Conservation (phyloP, 2,113 vertebrate genomes). For the Alaudala cheleensis region DNA sequence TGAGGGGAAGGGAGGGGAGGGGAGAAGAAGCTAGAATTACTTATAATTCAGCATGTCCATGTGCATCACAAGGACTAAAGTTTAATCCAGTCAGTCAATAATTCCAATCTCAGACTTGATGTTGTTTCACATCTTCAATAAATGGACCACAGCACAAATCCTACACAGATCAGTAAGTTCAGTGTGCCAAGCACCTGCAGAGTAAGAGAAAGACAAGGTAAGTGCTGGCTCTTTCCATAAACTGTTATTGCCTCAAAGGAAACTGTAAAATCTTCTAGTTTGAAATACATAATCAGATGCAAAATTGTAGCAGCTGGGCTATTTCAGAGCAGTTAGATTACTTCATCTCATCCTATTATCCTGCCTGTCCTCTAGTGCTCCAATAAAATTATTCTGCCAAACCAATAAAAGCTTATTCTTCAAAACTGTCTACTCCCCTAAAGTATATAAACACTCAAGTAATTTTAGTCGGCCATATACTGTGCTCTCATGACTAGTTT, state of each 20-base stretch:
- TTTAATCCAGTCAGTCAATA: slow-evolving; percentile 43
- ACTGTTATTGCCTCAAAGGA: neutral
- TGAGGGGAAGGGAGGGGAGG: slow-evolving; percentile 23
- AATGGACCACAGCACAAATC: slow-evolving; percentile 3
- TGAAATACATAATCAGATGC: slow-evolving; percentile 3
- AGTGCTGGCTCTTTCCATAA: neutral
- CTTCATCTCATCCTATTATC: slow-evolving; percentile 12
- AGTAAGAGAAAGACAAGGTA: slow-evolving; percentile 28
- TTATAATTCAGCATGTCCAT: slow-evolving; percentile 67
- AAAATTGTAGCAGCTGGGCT: slow-evolving; percentile 27
- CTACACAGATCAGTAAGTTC: slow-evolving; percentile 31
- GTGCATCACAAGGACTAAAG: slow-evolving; percentile 57
- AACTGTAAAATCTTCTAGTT: neutral
- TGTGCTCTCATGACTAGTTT: neutral
- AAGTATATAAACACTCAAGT: neutral
- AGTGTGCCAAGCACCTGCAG: slow-evolving; percentile 59
- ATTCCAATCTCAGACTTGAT: neutral
- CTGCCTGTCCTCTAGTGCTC: neutral
- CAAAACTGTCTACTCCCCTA: neutral
- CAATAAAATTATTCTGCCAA: neutral
- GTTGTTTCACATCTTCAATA: slow-evolving; percentile 67
- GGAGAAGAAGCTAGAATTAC: slow-evolving; percentile 41
- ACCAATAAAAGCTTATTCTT: slow-evolving; percentile 7
- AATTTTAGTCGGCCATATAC: neutral
- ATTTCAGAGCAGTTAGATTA: neutral